A percentile compares a stretch with the other conserved stretches of the same genome.
Conservation (phyloP, 2,888 invertebrate species). For the Lamproptera curius region DNA sequence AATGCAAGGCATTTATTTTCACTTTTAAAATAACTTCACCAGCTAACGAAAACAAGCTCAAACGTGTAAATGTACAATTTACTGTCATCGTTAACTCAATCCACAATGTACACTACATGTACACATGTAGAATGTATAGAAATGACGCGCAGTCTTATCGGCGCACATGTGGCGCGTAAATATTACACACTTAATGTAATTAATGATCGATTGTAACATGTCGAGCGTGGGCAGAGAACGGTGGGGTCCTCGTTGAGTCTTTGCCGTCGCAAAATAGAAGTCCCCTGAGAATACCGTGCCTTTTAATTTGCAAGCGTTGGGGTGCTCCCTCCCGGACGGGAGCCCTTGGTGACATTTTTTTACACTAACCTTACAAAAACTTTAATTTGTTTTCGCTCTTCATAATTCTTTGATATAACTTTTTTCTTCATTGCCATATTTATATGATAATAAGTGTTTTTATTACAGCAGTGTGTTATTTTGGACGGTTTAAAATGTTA, state of each 20-base stretch:
- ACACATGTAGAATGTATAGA: slow-evolving; percentile 1
- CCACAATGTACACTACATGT: too few species aligned
- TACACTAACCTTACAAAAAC: slow-evolving; percentile 27
- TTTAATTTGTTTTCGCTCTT: slow-evolving; percentile 5
- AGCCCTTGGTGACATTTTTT: slow-evolving; percentile 37
- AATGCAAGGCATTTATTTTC: too few species aligned
- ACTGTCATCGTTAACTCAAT: too few species aligned
- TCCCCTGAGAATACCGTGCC: slow-evolving; percentile 61
- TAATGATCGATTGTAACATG: slow-evolving; percentile 72
- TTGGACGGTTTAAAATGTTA: too few species aligned
- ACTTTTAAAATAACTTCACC: too few species aligned
- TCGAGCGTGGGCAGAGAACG: slow-evolving; percentile 50
- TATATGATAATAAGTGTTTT: too few species aligned
- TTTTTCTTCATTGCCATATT: too few species aligned
- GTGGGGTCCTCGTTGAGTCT: slow-evolving; percentile 64
- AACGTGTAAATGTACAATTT: too few species aligned
- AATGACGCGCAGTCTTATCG: slow-evolving; percentile 19
- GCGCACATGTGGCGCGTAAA: slow-evolving; percentile 71
- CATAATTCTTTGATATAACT: too few species aligned
- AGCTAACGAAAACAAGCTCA: too few species aligned
- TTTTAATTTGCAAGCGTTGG: slow-evolving; percentile 76
- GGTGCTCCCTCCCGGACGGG: slow-evolving; percentile 44
- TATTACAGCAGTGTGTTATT: too few species aligned
- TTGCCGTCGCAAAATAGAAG: slow-evolving; percentile 59
- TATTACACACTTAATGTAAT: slow-evolving; percentile 69